A percentile compares a stretch with the other conserved stretches of the same genome.
Evolutionary conservation across 2,888 invertebrate genomes (phyloP).

Genomic region (Lamellibrachia satsuma): DNA sequence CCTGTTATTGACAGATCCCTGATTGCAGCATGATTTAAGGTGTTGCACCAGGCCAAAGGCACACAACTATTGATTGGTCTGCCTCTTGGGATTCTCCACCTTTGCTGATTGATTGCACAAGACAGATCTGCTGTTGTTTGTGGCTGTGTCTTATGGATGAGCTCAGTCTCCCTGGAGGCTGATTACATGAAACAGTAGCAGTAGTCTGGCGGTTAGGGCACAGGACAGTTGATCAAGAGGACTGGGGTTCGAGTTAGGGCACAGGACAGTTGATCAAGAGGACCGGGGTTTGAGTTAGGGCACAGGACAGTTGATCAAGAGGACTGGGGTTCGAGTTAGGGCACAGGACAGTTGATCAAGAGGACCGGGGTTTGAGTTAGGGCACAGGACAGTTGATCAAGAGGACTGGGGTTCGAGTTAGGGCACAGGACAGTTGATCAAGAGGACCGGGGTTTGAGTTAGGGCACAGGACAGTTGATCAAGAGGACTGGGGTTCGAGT

Average conservation of each 20-base stretch:
- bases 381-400: neutral
- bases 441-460: no score
- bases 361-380: neutral
- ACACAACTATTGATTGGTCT: neutral
- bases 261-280: no score
- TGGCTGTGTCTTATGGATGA: neutral
- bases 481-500: no score
- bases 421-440: neutral
- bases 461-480: no score
- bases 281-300: no score
- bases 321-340: no score
- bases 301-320: no score
- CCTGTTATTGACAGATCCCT: neutral
- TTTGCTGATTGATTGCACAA: neutral
- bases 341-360: no score
- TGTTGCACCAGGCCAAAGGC: neutral
- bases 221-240: no score
- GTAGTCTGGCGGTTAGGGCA: no score
- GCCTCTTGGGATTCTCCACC: neutral
- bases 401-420: neutral
- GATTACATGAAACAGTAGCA: neutral
- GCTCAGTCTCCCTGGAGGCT: neutral
- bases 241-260: no score
- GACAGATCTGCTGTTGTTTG: neutral
- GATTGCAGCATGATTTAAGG: neutral